Percentiles rank a stretch among this genome's conserved stretches.
phyloP scores from a whole-genome alignment of 2,888 invertebrate species.

The Mesochorus sp. region DNA sequence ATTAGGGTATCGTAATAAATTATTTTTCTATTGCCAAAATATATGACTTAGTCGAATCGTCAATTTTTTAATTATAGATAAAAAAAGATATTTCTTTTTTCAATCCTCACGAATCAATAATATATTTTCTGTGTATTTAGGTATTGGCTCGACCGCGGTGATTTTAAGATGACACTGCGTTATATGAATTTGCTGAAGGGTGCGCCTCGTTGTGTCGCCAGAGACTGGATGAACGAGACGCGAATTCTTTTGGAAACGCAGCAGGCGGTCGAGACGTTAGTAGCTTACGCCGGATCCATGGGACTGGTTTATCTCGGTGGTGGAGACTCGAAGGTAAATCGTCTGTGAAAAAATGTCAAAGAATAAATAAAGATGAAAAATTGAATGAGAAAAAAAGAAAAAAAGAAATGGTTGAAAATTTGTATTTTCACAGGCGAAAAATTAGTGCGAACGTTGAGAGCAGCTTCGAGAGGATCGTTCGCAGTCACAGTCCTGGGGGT shows the following conservation, averaged over 20 bases:
- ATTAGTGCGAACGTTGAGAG: slow-evolving; percentile 49
- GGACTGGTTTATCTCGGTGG: slow-evolving; percentile 84
- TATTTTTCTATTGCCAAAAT: background rate
- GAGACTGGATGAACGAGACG: slow-evolving; percentile 94
- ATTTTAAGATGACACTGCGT: slow-evolving; percentile 91
- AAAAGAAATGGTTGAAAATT: background rate
- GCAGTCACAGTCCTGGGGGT: slow-evolving; percentile 18
- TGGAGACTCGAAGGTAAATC: slow-evolving; percentile 75
- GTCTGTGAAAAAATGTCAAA: background rate
- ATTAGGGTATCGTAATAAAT: background rate
- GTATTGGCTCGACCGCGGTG: slow-evolving; percentile 94
- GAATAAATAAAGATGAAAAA: background rate
- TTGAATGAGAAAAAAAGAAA: background rate
- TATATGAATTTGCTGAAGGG: slow-evolving; percentile 95
- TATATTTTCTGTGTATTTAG: slow-evolving; percentile 81
- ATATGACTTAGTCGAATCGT: background rate
- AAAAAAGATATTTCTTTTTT: background rate
- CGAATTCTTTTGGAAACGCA: slow-evolving; percentile 92
- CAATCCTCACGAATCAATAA: background rate
- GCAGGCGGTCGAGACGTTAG: slow-evolving; percentile 94
- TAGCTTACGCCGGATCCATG: slow-evolving; percentile 94
- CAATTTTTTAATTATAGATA: background rate
- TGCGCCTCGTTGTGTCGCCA: slow-evolving; percentile 92
- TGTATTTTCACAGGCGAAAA: slow-evolving; percentile 52
- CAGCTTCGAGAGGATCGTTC: slow-evolving; percentile 47